phyloP scores from a whole-genome alignment of 1,140 invertebrate species.

The Prorops nasuta region DNA sequence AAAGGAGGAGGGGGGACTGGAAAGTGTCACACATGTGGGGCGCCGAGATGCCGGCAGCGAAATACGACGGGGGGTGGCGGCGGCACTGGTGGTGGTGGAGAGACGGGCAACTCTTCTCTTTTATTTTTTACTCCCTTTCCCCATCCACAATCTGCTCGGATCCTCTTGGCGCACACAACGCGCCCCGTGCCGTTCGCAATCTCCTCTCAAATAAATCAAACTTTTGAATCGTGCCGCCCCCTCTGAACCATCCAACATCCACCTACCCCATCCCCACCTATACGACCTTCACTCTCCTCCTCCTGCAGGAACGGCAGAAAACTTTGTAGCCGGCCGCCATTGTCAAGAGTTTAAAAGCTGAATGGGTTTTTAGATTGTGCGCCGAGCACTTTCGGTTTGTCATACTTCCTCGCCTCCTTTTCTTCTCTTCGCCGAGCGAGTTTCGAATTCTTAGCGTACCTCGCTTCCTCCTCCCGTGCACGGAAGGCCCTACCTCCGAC shows the following conservation, averaged over 20 bases:
- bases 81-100: too few species aligned
- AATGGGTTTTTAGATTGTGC: constrained; percentile 55
- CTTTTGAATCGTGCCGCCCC: constrained; percentile 46
- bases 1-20: constrained; percentile 6
- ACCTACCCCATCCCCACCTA: constrained; percentile 19
- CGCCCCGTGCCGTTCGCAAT: constrained; percentile 43
- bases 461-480: constrained; percentile 6
- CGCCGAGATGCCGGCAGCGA: constrained; percentile 26
- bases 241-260: too few species aligned
- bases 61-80: constrained; percentile 25
- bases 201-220: constrained; percentile 57
- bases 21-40: constrained; percentile 27
- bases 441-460: constrained; percentile 39
- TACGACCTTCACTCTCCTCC: constrained; percentile 9
- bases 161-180: constrained; percentile 13
- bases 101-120: constrained; percentile 21
- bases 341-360: constrained; percentile 56
- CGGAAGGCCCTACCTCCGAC: too few species aligned
- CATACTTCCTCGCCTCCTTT: constrained; percentile 23
- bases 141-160: constrained; percentile 14
- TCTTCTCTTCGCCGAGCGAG: constrained; percentile 17
- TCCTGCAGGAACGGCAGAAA: constrained; percentile 20
- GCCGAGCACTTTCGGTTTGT: constrained; percentile 46
- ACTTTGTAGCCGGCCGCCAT: constrained; percentile 49
- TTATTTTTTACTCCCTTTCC: constrained; percentile 14